Evolutionary conservation across 2,797 vertebrate genomes (phyloP).

Genomic region (Gorsachius magnificus): DNA sequence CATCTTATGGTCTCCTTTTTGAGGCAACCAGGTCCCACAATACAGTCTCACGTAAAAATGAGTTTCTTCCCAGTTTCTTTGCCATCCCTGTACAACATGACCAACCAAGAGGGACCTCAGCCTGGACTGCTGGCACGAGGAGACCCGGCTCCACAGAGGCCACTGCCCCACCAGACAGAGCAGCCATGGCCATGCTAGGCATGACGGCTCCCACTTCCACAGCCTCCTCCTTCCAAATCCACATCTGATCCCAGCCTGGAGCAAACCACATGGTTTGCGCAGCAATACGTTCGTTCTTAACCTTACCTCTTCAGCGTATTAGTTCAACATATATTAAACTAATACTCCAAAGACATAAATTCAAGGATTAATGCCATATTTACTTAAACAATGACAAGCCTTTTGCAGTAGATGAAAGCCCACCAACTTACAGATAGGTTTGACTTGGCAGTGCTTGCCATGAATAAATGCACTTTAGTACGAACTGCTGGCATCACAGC

Average conservation of each 20-base stretch:
- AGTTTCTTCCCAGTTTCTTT: not conserved
- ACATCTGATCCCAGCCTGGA: not conserved
- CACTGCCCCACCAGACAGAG: not conserved
- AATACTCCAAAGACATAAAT: not conserved
- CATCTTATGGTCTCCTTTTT: not conserved
- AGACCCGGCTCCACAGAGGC: not conserved
- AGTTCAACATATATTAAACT: not conserved
- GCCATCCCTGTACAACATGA: not conserved
- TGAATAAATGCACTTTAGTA: not conserved
- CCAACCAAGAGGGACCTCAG: not conserved
- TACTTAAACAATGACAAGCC: not conserved
- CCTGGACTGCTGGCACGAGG: not conserved
- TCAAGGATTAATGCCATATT: not conserved
- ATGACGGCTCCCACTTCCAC: not conserved
- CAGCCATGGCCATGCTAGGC: not conserved
- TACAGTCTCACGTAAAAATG: not conserved
- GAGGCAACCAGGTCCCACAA: not conserved
- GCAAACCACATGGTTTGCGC: not conserved
- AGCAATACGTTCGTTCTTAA: not conserved
- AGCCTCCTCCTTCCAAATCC: not conserved
- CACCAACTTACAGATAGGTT: not conserved
- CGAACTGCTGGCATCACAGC: not conserved
- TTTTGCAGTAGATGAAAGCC: not conserved
- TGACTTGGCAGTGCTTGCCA: not conserved
- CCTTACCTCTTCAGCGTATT: not conserved